Evolutionary conservation across 2,888 invertebrate species (phyloP).

Genomic region (Odontomyia ornata): DNA sequence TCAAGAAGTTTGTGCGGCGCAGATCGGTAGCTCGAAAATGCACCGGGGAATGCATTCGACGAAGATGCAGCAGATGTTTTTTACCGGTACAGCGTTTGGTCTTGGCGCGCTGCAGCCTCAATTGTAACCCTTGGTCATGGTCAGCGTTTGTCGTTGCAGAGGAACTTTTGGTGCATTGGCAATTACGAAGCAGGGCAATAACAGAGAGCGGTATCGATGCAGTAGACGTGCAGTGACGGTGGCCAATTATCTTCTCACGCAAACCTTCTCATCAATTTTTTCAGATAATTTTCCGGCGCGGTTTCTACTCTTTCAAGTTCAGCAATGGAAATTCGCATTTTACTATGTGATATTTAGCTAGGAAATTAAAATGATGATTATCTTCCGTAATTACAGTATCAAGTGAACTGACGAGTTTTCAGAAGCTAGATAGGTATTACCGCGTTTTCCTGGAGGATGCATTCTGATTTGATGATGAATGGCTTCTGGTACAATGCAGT

Average conservation of each 20-base stretch:
- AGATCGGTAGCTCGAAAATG: constrained; percentile 22
- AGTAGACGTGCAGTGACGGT: neutral
- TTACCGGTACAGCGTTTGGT: constrained; percentile 9
- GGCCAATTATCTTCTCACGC: constrained; percentile 45
- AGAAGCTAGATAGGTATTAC: neutral
- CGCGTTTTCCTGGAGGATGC: no score
- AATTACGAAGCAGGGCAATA: constrained; percentile 15
- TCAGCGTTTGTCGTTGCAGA: constrained; percentile 21
- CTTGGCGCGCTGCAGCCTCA: neutral
- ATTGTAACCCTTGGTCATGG: constrained; percentile 33
- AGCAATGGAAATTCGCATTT: constrained; percentile 32
- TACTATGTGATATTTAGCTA: neutral
- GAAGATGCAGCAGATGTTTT: constrained; percentile 36
- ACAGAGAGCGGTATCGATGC: neutral
- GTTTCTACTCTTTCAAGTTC: constrained; percentile 38
- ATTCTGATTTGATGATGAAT: no score
- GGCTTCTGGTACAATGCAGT: no score
- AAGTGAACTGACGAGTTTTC: neutral
- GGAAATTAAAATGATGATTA: constrained; percentile 24
- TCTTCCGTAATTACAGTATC: constrained; percentile 21
- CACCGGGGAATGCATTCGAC: constrained; percentile 32
- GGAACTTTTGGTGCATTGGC: constrained; percentile 29
- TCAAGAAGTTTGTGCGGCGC: constrained; percentile 36
- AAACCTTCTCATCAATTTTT: constrained; percentile 36
- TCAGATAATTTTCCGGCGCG: constrained; percentile 30